Evolutionary conservation across 2,797 vertebrate genomes (phyloP), one percentile per base, ranked within the genome.

Genomic region (Ceryle rudis): DNA sequence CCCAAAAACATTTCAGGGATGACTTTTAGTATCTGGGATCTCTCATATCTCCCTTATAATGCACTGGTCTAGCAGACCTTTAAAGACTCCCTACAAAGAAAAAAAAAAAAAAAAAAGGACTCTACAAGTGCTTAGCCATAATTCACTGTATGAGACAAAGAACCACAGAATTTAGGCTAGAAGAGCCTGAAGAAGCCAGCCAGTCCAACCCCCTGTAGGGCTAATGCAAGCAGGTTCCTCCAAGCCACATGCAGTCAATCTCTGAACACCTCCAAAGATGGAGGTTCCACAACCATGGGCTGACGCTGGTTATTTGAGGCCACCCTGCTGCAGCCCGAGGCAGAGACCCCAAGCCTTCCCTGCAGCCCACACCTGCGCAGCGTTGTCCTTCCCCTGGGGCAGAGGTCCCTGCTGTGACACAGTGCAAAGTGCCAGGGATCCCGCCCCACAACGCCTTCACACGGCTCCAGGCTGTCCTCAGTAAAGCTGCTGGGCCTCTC

Each of bases 221-320:
- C 28, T 3, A 4, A 13, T 4, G 9, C 25, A 1, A 7, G 2
- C 39, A 3, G 22, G 31, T 4, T 35, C 14, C 60, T 16, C 51
- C 37, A 7, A 20, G n/a, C 58, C 49, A 4, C 0, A 4, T 10
- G 29, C 71, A 9, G 42, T 7, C 37, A 3, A 1, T 3, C 41
- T 16, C 39, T 8, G 14, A 23, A 7, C 26, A 5, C 28, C 31
- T 14, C 52, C 31, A 5, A 5, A 12, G 47, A 54, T 0, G 5
- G 18, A 13, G 4, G 7, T 20, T n/a, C 41, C 54, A 8, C n/a
- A 7, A 2, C n/a, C 3, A 10, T 17, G 41, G 6, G 11, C 49
- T 13, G 11, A 25, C 11, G 1, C 58, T 5, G 8, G 7, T 39
- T 39, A 10, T 5, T 8, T 15, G 60, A 65, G 16, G 37, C 42